phyloP scores from a whole-genome alignment of 1,140 invertebrate genomes.

The Dinoponera quadriceps region DNA sequence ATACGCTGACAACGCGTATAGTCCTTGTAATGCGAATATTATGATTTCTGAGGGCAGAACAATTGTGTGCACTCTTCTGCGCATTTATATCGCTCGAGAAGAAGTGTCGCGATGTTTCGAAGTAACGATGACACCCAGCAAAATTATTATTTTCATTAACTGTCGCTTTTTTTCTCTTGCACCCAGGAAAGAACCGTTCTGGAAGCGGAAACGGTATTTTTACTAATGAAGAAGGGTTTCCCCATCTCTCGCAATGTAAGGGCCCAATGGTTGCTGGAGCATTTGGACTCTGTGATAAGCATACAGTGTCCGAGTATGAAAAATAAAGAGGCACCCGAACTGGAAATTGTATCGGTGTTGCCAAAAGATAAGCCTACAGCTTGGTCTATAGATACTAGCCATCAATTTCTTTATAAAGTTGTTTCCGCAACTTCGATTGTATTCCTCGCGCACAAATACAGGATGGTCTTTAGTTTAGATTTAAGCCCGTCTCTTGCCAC shows the following conservation, averaged over 20 bases:
- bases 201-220: slow-evolving; percentile 89
- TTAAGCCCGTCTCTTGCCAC: slow-evolving; percentile 92
- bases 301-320: slow-evolving; percentile 82
- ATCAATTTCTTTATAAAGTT: slow-evolving; percentile 86
- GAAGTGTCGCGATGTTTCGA: not conserved
- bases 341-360: slow-evolving; percentile 89
- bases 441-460: slow-evolving; percentile 88
- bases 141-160: slow-evolving; percentile 21
- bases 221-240: slow-evolving; percentile 91
- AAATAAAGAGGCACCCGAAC: slow-evolving; percentile 84
- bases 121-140: not conserved
- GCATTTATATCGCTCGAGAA: not conserved
- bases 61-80: not conserved
- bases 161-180: slow-evolving; percentile 33
- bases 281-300: slow-evolving; percentile 88
- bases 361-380: slow-evolving; percentile 85
- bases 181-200: slow-evolving; percentile 82
- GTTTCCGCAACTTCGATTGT: slow-evolving; percentile 85
- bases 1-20: not conserved
- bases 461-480: slow-evolving; percentile 92
- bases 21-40: not conserved
- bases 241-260: slow-evolving; percentile 91
- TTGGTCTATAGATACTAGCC: slow-evolving; percentile 86
- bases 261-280: slow-evolving; percentile 91
- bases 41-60: not conserved